Conservation (phyloP, 2,888 invertebrate genomes). For the Thera britannica region DNA sequence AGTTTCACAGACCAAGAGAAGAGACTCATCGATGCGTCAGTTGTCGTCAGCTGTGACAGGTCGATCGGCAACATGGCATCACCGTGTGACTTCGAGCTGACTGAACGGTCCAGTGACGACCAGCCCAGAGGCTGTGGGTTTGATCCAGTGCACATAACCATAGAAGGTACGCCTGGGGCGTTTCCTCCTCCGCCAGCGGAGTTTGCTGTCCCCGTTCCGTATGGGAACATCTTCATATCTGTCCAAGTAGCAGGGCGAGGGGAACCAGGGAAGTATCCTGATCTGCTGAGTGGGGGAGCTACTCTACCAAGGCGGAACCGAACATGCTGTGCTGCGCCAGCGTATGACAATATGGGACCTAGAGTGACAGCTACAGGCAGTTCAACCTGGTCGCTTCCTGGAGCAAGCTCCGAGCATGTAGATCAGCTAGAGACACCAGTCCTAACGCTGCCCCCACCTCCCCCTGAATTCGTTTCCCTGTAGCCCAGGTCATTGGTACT, state of each 20-base stretch:
- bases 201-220: conserved; percentile 82
- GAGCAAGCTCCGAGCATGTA: conserved; percentile 69
- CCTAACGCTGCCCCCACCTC: conserved; percentile 83
- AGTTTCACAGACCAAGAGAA: conserved; percentile 96
- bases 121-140: conserved; percentile 78
- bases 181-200: conserved; percentile 83
- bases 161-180: conserved; percentile 82
- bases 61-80: conserved; percentile 87
- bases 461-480: conserved; percentile 81
- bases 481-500: conserved; percentile 82
- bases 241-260: conserved; percentile 88
- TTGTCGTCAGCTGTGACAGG: conserved; percentile 86
- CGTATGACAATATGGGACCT: conserved; percentile 96
- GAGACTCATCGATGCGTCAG: conserved; percentile 91
- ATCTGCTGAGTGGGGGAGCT: conserved; percentile 85
- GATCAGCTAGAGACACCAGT: conserved; percentile 76
- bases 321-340: conserved; percentile 84
- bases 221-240: conserved; percentile 93
- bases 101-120: conserved; percentile 76
- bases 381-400: conserved; percentile 93
- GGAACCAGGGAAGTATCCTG: conserved; percentile 87
- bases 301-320: conserved; percentile 80
- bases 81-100: conserved; percentile 80
- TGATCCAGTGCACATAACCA: conserved; percentile 87
- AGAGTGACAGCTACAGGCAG: conserved; percentile 94